Percentiles rank a stretch among this genome's conserved stretches.
These are phyloP conservation scores for Peromyscus aztecus DNA, from an alignment of 2,797 vertebrate species.

Conservation along the genomic window DNA sequence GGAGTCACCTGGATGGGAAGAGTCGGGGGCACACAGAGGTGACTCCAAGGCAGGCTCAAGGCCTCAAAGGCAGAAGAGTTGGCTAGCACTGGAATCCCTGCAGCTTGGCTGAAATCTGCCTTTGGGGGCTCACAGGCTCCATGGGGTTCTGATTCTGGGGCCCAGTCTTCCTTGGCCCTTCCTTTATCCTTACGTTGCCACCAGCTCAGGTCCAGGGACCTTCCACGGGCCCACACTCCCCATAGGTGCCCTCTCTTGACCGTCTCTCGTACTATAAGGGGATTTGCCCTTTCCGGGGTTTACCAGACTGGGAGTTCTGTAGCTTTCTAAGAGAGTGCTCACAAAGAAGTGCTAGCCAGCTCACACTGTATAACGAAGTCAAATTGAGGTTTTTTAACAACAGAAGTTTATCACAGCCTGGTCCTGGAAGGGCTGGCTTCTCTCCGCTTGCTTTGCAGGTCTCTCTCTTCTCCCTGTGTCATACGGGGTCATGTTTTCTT, in stretches of 20 bases:
- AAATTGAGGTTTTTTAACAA: fast-evolving
- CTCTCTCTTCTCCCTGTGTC: fast-evolving
- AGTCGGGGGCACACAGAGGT: fast-evolving
- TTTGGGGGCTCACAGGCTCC: background rate
- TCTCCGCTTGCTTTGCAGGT: background rate
- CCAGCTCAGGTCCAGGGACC: background rate
- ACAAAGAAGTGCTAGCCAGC: fast-evolving
- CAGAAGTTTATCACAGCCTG: background rate
- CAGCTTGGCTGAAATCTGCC: too few species aligned
- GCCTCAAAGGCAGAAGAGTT: background rate
- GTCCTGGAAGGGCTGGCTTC: fast-evolving
- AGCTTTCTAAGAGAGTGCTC: too few species aligned
- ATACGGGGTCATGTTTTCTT: background rate
- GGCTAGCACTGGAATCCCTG: fast-evolving
- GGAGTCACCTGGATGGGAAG: background rate
- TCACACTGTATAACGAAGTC: fast-evolving
- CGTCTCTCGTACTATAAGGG: background rate
- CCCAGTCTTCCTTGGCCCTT: background rate
- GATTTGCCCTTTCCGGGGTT: background rate
- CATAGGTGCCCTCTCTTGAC: too few species aligned
- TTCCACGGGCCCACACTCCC: background rate
- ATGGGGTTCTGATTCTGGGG: background rate
- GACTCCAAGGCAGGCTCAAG: background rate
- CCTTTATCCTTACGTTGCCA: background rate
- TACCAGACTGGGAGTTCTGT: background rate